A percentile compares a stretch with the other conserved stretches of the same genome.
Conservation (phyloP, 64 coral and sea anemone species). For the Actinia tenebrosa region DNA sequence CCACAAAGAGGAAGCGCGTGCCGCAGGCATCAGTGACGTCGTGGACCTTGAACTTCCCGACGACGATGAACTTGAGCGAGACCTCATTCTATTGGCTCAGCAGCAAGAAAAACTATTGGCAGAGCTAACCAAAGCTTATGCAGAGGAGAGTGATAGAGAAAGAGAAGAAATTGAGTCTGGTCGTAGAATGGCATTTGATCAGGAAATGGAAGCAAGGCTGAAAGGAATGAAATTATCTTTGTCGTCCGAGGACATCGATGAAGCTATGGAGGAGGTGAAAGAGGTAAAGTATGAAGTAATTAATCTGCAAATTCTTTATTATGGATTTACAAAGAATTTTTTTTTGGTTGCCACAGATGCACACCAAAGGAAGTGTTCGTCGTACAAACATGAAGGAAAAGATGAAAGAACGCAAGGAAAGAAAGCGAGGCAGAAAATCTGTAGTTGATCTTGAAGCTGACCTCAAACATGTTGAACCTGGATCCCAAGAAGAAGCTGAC, state of each 20-base stretch:
- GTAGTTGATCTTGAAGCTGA: slow-evolving; percentile 62
- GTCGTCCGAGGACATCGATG: slow-evolving; percentile 69
- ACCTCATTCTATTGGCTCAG: slow-evolving; percentile 73
- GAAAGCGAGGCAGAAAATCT: slow-evolving; percentile 58
- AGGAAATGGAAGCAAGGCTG: slow-evolving; percentile 86
- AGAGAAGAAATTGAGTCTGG: slow-evolving; percentile 81
- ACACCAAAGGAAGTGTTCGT: slow-evolving; percentile 38
- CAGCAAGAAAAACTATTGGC: slow-evolving; percentile 90
- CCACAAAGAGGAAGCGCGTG: slow-evolving; percentile 86
- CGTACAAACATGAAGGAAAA: slow-evolving; percentile 88
- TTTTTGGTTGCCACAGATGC: slow-evolving; percentile 30
- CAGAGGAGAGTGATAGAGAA: slow-evolving; percentile 74
- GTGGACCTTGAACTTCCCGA: slow-evolving; percentile 92
- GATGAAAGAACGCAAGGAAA: slow-evolving; percentile 82
- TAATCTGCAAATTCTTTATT: background rate
- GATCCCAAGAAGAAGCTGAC: slow-evolving; percentile 65
- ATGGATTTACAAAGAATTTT: no score
- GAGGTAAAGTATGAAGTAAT: slow-evolving; percentile 41
- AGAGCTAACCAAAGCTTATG: slow-evolving; percentile 82
- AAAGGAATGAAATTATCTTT: slow-evolving; percentile 74
- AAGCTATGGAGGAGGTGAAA: slow-evolving; percentile 83
- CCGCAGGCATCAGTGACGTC: slow-evolving; percentile 88
- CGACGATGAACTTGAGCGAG: slow-evolving; percentile 82
- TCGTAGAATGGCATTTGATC: slow-evolving; percentile 70
- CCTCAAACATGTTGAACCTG: slow-evolving; percentile 64